Evolutionary conservation across 2,888 invertebrate genomes (phyloP), one percentile per base, ranked within the genome.

Genomic region (Patella ulyssiponensis): DNA sequence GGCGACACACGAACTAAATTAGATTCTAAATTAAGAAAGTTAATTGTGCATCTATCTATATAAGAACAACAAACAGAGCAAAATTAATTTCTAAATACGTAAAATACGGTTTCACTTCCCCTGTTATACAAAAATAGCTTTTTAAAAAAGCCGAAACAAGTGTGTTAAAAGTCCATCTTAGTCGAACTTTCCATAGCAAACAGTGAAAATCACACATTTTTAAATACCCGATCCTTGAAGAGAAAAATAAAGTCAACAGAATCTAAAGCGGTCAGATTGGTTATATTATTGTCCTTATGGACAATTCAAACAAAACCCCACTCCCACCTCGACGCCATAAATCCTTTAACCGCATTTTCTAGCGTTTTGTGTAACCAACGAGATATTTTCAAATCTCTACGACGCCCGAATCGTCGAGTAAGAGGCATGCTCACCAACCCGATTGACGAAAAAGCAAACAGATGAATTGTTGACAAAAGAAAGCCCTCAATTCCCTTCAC

Each of bases 221-320:
- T 9, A 44, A 44, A 44, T 7, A 44, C 44, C 9, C 44, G 44
- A 44, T 9, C 9, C 44, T 44, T 44, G 9, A 44, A 44, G 44
- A 44, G 44, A 44, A 44, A 44, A 44, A 44, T 44, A 44, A 44
- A 44, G 44, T 44, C 44, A 44, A 44, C 44, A 44, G 9, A 44
- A 44, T 44, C 44, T 44, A 44, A 44, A 44, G 44, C 44, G 44
- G 44, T 44, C 44, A 9, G 44, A 64, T 64, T 64, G 14, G 64
- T 23, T n/a, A 3, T 64, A 64, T 64, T 64, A 64, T 64, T 64
- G 64, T 64, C 64, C 44, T 64, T 64, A 23, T 64, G 64, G 23
- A 23, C 64, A 64, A 64, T 3, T 20, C 23, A n/a, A 64, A 64
- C 15, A 64, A 64, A 64, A 23, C 20, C 64, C 20, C 20, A 64